phyloP scores from a whole-genome alignment of 2,888 invertebrate species.

The Habrosyne pyritoides region DNA sequence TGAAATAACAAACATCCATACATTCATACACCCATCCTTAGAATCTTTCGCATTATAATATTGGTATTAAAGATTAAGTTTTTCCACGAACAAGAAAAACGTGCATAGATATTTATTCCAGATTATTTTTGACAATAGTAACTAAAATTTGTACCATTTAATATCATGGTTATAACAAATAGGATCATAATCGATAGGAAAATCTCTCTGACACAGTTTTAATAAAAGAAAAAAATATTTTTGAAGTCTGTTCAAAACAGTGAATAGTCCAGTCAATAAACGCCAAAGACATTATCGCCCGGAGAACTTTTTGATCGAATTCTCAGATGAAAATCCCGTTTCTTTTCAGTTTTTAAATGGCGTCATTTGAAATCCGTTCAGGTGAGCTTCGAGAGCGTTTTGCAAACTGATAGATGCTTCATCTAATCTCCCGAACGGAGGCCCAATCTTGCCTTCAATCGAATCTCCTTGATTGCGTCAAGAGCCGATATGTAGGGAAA shows the following conservation, averaged over 20 bases:
- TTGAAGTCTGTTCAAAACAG: not conserved
- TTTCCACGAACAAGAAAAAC: too few relatives aligned
- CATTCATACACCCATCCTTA: too few relatives aligned
- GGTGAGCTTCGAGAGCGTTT: conserved; percentile 39
- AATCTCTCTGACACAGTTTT: not conserved
- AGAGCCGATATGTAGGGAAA: conserved; percentile 41
- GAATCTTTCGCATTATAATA: too few relatives aligned
- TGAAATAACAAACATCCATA: too few relatives aligned
- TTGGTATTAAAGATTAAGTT: too few relatives aligned
- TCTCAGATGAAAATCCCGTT: conserved; percentile 14
- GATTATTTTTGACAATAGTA: too few relatives aligned
- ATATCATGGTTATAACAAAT: too few relatives aligned
- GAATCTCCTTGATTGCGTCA: conserved; percentile 61
- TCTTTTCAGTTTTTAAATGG: conserved; percentile 32
- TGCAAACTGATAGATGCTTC: conserved; percentile 51
- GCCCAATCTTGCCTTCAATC: conserved; percentile 59
- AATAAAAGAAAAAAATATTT: not conserved
- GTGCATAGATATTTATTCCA: too few relatives aligned
- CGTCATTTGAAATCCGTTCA: conserved; percentile 44
- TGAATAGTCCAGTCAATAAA: not conserved
- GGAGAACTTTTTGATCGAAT: not conserved
- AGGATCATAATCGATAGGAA: too few relatives aligned
- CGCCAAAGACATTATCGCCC: not conserved
- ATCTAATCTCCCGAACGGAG: conserved; percentile 51
- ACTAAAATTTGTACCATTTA: too few relatives aligned